Evolutionary conservation across 2,113 vertebrate genomes (phyloP).

Genomic region (Spilogale gracilis): DNA sequence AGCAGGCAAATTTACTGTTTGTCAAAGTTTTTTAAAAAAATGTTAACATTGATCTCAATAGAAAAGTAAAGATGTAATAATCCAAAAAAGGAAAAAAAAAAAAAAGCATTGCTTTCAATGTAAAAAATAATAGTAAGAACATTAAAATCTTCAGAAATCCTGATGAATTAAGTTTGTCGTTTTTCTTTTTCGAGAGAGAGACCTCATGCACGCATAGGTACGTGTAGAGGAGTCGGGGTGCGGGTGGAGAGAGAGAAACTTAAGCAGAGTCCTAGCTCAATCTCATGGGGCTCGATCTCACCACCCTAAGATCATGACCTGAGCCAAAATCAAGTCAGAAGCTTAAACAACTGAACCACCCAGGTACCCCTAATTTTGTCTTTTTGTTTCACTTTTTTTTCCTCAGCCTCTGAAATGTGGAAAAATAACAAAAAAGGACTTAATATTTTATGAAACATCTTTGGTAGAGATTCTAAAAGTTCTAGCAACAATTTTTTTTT

Average conservation of each 20-base stretch:
- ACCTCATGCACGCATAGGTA: fast-evolving
- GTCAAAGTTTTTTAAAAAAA: background rate
- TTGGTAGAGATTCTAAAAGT: background rate
- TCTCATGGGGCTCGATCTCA: background rate
- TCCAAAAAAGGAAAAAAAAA: too few relatives aligned
- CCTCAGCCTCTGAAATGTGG: background rate
- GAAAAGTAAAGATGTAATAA: too few relatives aligned
- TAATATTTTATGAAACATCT: background rate
- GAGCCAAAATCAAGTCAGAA: background rate
- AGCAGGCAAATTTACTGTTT: background rate
- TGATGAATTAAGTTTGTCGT: background rate
- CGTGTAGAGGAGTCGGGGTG: background rate
- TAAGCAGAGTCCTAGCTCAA: background rate
- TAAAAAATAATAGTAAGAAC: background rate
- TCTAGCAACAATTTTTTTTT: background rate
- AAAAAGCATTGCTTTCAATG: background rate
- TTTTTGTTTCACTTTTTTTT: background rate
- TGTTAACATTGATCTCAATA: background rate
- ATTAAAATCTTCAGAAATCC: constrained; percentile 19
- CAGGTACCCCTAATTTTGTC: background rate
- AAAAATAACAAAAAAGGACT: background rate
- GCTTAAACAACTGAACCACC: background rate
- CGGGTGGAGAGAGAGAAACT: background rate
- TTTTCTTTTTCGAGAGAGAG: background rate
- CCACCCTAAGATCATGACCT: background rate